Conservation (phyloP, 2,797 vertebrate genomes). For the Danionella dracula region DNA sequence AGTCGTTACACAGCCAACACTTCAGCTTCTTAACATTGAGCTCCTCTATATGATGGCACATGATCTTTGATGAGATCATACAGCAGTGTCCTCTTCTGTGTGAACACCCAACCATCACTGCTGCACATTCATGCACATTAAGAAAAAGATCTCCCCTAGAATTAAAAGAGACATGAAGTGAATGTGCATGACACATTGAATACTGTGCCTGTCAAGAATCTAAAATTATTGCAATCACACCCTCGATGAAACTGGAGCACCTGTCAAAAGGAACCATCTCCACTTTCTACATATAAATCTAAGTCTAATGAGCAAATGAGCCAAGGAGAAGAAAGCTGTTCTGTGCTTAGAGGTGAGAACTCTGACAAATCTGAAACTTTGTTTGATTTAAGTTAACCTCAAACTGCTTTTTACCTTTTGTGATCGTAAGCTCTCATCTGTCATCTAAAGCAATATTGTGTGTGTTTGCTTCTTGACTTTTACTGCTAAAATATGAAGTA, state of each 20-base stretch:
- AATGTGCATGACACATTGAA: conserved; percentile 17
- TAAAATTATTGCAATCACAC: conserved; percentile 35
- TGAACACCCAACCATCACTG: conserved; percentile 9
- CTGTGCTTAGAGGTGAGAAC: neutral
- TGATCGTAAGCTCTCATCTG: conserved; percentile 7
- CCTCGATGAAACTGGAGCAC: conserved; percentile 21
- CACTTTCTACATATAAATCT: neutral
- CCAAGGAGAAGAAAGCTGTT: conserved; percentile 8
- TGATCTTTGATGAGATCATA: neutral
- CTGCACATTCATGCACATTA: neutral
- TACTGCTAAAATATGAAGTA: no score
- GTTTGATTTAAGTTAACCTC: neutral
- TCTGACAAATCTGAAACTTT: conserved; percentile 3
- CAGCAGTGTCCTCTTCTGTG: neutral
- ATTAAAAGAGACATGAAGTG: conserved; percentile 24
- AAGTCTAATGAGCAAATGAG: conserved; percentile 22
- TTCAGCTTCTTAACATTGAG: neutral
- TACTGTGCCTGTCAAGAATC: conserved; percentile 40
- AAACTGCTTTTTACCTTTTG: neutral
- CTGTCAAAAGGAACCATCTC: conserved; percentile 27
- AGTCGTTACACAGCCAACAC: no score
- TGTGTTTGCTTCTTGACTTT: neutral
- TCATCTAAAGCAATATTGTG: neutral
- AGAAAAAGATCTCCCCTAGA: conserved; percentile 7
- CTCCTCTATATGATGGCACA: neutral